These are phyloP conservation scores for Epinephelus coioides DNA, from an alignment of 2,797 vertebrate species.

Conservation along the genomic window DNA sequence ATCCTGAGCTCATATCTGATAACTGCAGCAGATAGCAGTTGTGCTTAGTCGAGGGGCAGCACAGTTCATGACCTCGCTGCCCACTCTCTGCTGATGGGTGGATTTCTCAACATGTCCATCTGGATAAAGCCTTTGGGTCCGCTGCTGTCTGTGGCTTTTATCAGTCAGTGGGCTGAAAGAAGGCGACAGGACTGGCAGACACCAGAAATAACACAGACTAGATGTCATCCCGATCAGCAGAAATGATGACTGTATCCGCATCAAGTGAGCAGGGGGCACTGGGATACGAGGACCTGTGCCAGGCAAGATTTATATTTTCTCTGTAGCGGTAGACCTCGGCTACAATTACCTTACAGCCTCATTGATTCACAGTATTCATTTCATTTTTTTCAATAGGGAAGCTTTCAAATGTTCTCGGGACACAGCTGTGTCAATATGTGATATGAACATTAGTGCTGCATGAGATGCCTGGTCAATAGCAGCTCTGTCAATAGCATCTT, in stretches of 20 bases:
- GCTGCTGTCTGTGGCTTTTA: conserved; percentile 72
- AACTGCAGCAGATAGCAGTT: conserved; percentile 41
- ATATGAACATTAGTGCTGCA: conserved; percentile 44
- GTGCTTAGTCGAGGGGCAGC: conserved; percentile 31
- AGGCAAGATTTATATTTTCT: conserved; percentile 29
- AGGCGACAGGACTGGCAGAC: conserved; percentile 66
- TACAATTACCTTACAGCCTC: conserved; percentile 12
- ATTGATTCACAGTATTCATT: conserved; percentile 17
- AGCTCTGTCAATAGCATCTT: conserved; percentile 45
- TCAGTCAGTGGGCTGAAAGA: conserved; percentile 75
- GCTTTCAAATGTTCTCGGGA: conserved; percentile 34
- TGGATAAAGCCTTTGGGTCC: conserved; percentile 63
- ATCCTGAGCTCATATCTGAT: conserved; percentile 43
- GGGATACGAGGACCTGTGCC: conserved; percentile 31
- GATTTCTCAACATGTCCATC: conserved; percentile 65
- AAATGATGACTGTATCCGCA: conserved; percentile 61
- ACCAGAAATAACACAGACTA: conserved; percentile 79
- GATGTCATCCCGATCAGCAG: conserved; percentile 74
- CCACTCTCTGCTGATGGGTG: conserved; percentile 72
- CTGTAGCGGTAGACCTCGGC: conserved; percentile 12
- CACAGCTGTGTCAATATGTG: conserved; percentile 75
- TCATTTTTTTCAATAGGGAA: conserved; percentile 9
- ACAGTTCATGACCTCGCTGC: conserved; percentile 64
- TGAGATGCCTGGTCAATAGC: conserved; percentile 38
- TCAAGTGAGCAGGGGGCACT: conserved; percentile 29